These are phyloP conservation scores for Aepyceros melampus DNA, from an alignment of 2,113 vertebrate genomes.

Conservation along the genomic window DNA sequence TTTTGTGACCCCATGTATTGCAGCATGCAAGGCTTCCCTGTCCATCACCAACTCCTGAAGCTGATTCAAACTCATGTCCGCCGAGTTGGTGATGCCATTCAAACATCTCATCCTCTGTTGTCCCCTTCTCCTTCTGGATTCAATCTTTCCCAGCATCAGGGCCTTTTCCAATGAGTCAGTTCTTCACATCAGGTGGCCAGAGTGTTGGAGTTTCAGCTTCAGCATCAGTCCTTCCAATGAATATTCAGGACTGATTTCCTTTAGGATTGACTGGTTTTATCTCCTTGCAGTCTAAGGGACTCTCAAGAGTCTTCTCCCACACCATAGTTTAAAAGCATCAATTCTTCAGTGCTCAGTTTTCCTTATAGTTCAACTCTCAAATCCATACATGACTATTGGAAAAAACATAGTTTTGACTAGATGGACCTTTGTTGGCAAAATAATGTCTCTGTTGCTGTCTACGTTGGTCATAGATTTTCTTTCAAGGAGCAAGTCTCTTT, in stretches of 20 bases:
- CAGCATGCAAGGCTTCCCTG: neutral
- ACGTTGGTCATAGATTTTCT: neutral
- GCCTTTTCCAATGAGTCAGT: neutral
- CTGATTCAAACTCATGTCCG: neutral
- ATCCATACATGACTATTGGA: neutral
- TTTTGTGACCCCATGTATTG: neutral
- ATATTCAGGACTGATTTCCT: neutral
- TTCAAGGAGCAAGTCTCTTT: neutral
- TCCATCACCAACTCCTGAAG: neutral
- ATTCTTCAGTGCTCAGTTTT: neutral
- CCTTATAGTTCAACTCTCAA: neutral
- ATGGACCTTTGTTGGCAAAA: neutral
- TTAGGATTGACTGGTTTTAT: neutral
- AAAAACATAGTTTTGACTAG: neutral
- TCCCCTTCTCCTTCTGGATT: neutral
- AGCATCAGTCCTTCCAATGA: neutral
- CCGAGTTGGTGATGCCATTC: accelerated
- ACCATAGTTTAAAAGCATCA: neutral
- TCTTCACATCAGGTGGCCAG: neutral
- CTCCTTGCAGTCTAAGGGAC: neutral
- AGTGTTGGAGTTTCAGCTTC: neutral
- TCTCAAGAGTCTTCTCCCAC: neutral
- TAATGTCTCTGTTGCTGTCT: neutral
- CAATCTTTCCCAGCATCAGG: neutral
- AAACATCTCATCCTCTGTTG: neutral